Conservation (phyloP, 2,797 vertebrate genomes). For the Coranthus polyacanthus region DNA sequence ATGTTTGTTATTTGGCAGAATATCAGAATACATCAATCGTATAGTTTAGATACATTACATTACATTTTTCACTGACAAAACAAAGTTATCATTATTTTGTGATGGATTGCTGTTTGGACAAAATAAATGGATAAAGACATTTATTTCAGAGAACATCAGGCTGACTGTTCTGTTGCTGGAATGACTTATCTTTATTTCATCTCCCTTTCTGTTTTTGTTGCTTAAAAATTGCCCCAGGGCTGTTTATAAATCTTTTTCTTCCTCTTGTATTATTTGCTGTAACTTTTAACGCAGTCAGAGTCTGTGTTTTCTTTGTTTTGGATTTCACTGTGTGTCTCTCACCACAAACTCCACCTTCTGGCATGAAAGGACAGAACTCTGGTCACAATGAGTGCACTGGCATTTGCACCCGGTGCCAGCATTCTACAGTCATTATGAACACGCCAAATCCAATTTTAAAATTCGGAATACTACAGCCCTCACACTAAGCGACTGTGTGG, state of each 20-base stretch:
- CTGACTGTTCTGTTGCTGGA: not conserved
- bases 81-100: not conserved
- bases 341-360: constrained; percentile 20
- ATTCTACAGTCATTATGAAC: constrained; percentile 30
- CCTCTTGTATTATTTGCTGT: constrained; percentile 12
- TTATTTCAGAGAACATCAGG: not conserved
- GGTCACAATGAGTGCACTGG: constrained; percentile 20
- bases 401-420: constrained; percentile 30
- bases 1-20: too few relatives aligned
- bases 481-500: constrained; percentile 65
- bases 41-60: not conserved
- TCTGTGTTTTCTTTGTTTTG: constrained; percentile 24
- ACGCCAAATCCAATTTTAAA: constrained; percentile 48
- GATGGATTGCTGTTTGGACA: not conserved
- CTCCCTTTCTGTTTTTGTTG: not conserved
- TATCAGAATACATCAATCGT: not conserved
- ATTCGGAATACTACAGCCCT: constrained; percentile 35
- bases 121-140: not conserved
- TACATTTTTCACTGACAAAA: not conserved
- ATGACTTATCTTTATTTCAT: not conserved
- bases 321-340: not conserved
- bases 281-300: constrained; percentile 26
- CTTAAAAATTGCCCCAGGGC: not conserved
- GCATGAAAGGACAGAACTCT: constrained; percentile 28
- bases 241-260: constrained; percentile 7